A percentile compares a stretch with the other conserved stretches of the same genome.
Conservation (phyloP, 2,888 invertebrate species). For the Rotaria macrura region DNA sequence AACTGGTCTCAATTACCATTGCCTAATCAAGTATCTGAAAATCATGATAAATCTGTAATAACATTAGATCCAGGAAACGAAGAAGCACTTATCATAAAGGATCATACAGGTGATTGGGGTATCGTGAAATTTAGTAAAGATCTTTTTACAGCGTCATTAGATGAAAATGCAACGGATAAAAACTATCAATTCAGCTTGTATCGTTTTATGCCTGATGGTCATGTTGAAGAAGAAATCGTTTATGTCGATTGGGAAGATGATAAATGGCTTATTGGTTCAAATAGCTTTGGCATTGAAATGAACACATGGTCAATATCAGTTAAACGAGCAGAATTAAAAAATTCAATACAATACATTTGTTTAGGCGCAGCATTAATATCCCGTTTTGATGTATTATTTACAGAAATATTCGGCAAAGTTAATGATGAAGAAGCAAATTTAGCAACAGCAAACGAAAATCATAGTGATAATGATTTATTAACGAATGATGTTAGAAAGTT, state of each 20-base stretch:
- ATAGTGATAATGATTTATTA: conserved; percentile 4
- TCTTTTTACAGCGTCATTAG: background rate
- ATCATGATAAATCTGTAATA: background rate
- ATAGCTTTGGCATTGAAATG: conserved; percentile 1
- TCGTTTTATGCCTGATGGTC: background rate
- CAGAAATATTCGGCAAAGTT: background rate
- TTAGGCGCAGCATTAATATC: background rate
- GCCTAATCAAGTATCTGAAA: background rate
- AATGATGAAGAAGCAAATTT: background rate
- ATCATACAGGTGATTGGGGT: conserved; percentile 10
- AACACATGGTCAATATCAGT: conserved; percentile 2
- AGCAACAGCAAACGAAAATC: background rate
- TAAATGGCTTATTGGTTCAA: conserved; percentile 8
- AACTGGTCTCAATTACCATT: conserved; percentile 14
- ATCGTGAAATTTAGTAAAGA: background rate
- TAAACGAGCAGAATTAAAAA: background rate
- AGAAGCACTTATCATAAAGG: conserved; percentile 6
- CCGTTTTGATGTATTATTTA: conserved; percentile 16
- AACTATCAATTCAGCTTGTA: background rate
- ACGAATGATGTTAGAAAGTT: conserved; percentile 17
- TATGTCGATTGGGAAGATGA: background rate
- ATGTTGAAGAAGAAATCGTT: background rate
- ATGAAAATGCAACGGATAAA: background rate
- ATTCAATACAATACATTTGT: background rate
- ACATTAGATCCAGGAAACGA: background rate